A percentile compares a stretch with the other conserved stretches of the same genome.
Conservation (phyloP, 2,888 invertebrate species). For the Brenthis daphne region DNA sequence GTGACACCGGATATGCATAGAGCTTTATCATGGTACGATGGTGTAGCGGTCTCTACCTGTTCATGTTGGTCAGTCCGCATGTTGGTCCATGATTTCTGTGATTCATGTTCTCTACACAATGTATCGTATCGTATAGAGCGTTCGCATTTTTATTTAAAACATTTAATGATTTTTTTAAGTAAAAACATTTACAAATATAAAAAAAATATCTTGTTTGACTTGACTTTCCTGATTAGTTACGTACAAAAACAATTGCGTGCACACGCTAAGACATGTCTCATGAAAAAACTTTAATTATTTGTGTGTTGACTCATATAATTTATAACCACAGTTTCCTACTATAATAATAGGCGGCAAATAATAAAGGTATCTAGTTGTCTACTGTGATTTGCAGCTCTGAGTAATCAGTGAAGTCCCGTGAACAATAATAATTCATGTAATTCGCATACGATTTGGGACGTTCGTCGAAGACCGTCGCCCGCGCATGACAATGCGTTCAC, state of each 20-base stretch:
- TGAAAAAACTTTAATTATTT: not conserved
- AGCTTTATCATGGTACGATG: not conserved
- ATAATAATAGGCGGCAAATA: constrained; percentile 27
- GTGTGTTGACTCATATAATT: constrained; percentile 27
- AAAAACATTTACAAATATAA: no score
- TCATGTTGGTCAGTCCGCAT: no score
- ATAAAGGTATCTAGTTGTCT: constrained; percentile 33
- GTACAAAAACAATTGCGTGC: no score
- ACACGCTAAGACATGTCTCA: not conserved
- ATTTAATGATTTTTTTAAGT: no score
- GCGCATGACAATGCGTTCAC: constrained; percentile 71
- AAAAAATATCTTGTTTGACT: no score
- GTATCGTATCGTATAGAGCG: no score
- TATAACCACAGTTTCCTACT: constrained; percentile 21
- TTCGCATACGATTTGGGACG: constrained; percentile 70
- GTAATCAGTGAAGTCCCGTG: constrained; percentile 57
- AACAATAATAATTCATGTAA: constrained; percentile 60
- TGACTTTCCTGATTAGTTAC: no score
- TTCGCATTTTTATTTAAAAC: no score
- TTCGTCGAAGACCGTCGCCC: constrained; percentile 64
- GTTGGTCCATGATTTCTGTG: no score
- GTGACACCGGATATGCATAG: constrained; percentile 1
- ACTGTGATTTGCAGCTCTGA: constrained; percentile 43
- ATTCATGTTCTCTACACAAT: no score
- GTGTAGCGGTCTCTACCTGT: no score